A percentile compares a stretch with the other conserved stretches of the same genome.
phyloP scores from a whole-genome alignment of 1,140 invertebrate species.

The Dendroctonus ponderosae region DNA sequence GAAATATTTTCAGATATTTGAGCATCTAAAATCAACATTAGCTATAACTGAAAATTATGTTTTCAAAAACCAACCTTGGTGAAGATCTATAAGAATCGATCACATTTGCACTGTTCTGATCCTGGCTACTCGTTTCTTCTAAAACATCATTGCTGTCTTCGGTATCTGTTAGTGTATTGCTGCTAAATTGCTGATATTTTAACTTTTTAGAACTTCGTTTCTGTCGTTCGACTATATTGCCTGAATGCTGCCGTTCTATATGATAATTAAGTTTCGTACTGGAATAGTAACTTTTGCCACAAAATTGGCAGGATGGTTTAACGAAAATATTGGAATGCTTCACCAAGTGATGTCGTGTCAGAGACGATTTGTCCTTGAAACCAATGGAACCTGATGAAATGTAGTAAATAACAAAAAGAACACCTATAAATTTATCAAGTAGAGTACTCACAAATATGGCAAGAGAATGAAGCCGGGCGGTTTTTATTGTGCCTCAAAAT shows the following conservation, averaged over 20 bases:
- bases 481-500: slow-evolving; percentile 33
- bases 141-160: slow-evolving; percentile 6
- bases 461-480: slow-evolving; percentile 17
- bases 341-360: slow-evolving; percentile 15
- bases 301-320: slow-evolving; percentile 11
- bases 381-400: slow-evolving; percentile 5
- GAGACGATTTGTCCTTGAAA: slow-evolving; percentile 20
- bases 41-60: no score
- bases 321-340: slow-evolving; percentile 16
- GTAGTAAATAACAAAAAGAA: slow-evolving; percentile 1
- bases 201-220: slow-evolving; percentile 9
- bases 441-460: slow-evolving; percentile 19
- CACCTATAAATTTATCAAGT: neutral
- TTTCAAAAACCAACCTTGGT: no score
- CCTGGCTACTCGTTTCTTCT: neutral
- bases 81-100: no score
- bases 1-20: no score
- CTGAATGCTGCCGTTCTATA: slow-evolving; percentile 18
- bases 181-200: neutral
- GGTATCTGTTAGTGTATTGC: neutral
- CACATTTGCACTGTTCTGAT: neutral
- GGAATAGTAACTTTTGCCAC: slow-evolving; percentile 23
- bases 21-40: no score
- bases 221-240: neutral
- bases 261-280: slow-evolving; percentile 20